Percentiles rank a stretch among this genome's conserved stretches.
These are phyloP conservation scores for Erpornis zantholeuca DNA, from an alignment of 2,113 vertebrate species.

Conservation along the genomic window DNA sequence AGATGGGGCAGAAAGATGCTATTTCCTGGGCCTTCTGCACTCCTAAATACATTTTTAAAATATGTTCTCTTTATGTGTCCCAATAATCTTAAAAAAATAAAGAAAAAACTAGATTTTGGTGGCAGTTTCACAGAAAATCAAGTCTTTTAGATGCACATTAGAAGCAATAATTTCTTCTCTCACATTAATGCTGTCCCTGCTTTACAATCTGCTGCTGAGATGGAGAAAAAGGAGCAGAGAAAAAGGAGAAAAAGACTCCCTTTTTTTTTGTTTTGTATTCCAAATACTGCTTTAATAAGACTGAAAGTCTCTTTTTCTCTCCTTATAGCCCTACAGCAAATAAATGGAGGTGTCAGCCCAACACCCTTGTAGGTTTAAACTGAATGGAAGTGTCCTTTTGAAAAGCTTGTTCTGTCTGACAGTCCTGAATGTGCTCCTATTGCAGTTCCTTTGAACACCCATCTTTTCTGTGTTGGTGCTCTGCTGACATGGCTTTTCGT, in stretches of 20 bases:
- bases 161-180: not conserved
- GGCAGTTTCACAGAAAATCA: not conserved
- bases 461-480: slow-evolving; percentile 61
- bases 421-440: slow-evolving; percentile 64
- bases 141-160: not conserved
- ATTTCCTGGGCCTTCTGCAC: not conserved
- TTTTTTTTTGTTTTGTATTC: not conserved
- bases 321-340: slow-evolving; percentile 58
- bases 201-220: not conserved
- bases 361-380: slow-evolving; percentile 73
- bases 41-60: not conserved
- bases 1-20: not conserved
- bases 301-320: slow-evolving; percentile 37
- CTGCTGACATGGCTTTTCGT: slow-evolving; percentile 71
- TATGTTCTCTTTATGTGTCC: not conserved
- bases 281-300: slow-evolving; percentile 46
- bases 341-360: slow-evolving; percentile 71
- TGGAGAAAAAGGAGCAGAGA: not conserved
- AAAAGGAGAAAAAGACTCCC: not conserved
- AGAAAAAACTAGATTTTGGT: not conserved
- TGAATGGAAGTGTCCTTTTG: slow-evolving; percentile 75
- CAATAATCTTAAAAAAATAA: not conserved
- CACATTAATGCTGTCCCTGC: not conserved
- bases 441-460: slow-evolving; percentile 62
- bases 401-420: slow-evolving; percentile 75